phyloP scores from a whole-genome alignment of 2,888 invertebrate genomes.

The Dimorphilus gyrociliatus region DNA sequence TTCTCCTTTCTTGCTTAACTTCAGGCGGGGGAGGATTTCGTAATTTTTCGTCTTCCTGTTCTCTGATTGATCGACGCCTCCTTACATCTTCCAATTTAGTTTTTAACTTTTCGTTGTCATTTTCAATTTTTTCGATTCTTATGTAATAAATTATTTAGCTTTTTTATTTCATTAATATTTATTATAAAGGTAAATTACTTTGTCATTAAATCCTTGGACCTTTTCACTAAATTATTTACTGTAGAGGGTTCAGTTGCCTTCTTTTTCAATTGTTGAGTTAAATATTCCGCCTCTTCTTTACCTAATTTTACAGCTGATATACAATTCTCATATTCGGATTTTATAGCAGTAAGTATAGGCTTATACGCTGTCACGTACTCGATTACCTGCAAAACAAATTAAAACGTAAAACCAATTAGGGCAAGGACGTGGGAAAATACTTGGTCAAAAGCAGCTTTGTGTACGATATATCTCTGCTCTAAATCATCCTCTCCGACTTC shows the following conservation, averaged over 20 bases:
- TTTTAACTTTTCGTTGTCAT: too few relatives aligned
- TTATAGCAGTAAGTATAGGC: slow-evolving; percentile 25
- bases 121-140: too few relatives aligned
- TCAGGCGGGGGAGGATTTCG: too few relatives aligned
- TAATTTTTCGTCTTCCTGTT: too few relatives aligned
- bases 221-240: slow-evolving; percentile 25
- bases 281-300: slow-evolving; percentile 24
- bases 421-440: slow-evolving; percentile 13
- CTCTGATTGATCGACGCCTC: too few relatives aligned
- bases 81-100: too few relatives aligned
- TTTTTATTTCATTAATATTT: too few relatives aligned
- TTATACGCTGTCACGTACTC: slow-evolving; percentile 32
- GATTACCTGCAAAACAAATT: slow-evolving; percentile 22
- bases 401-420: too few relatives aligned
- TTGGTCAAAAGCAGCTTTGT: slow-evolving; percentile 29
- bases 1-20: too few relatives aligned
- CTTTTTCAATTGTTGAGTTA: slow-evolving; percentile 29
- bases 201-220: slow-evolving; percentile 30
- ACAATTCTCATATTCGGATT: slow-evolving; percentile 34
- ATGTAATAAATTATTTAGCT: too few relatives aligned
- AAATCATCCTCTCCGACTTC: slow-evolving; percentile 18
- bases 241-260: slow-evolving; percentile 33
- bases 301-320: slow-evolving; percentile 29
- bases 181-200: slow-evolving; percentile 14
- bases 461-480: slow-evolving; percentile 26